These are phyloP conservation scores for Phaethon lepturus DNA, from an alignment of 2,113 vertebrate species.

Conservation along the genomic window DNA sequence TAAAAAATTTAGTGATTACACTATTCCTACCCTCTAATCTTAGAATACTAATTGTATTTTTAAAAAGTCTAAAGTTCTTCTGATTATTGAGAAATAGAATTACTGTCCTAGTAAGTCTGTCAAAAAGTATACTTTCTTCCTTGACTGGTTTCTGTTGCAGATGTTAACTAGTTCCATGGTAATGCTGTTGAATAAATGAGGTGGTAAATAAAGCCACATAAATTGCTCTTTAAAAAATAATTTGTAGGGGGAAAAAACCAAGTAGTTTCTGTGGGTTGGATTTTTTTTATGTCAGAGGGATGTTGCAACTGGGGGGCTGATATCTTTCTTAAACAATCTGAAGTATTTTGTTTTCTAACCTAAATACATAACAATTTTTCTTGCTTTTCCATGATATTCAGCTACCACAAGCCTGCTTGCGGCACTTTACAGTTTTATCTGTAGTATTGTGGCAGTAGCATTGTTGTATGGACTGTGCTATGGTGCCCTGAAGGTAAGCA, in stretches of 20 bases:
- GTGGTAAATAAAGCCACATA: neutral
- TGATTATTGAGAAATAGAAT: neutral
- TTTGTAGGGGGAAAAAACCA: neutral
- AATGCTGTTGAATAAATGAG: neutral
- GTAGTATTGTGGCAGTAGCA: conserved; percentile 92
- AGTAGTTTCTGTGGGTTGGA: neutral
- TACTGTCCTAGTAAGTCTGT: neutral
- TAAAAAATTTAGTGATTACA: neutral
- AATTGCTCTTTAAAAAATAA: neutral
- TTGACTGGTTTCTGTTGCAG: neutral
- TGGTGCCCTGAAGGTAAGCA: conserved; percentile 93
- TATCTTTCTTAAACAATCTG: neutral
- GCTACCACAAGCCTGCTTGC: conserved; percentile 96
- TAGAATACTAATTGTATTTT: neutral
- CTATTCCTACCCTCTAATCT: neutral
- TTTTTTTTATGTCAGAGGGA: neutral
- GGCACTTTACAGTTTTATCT: conserved; percentile 92
- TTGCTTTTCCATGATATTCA: conserved; percentile 38
- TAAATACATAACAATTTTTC: neutral
- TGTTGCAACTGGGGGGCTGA: neutral
- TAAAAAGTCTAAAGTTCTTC: neutral
- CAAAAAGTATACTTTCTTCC: neutral
- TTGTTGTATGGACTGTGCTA: conserved; percentile 96
- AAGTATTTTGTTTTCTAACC: neutral
- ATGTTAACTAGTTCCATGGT: neutral